A percentile compares a stretch with the other conserved stretches of the same genome.
phyloP scores from a whole-genome alignment of 2,888 invertebrate genomes.

The Azorinus chamasolen region DNA sequence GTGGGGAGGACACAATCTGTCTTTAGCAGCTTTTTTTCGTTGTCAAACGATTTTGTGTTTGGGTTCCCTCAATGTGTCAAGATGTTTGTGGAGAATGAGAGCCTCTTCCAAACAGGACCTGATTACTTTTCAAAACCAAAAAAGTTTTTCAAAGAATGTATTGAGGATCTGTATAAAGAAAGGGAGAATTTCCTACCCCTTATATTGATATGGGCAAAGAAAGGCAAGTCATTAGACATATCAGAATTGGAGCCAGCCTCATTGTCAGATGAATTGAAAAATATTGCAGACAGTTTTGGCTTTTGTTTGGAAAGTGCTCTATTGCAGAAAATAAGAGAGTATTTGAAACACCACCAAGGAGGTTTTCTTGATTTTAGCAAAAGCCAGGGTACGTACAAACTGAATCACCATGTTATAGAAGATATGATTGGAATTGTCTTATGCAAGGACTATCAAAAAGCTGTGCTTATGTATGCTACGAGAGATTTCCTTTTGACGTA shows the following conservation, averaged over 20 bases:
- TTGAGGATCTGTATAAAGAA: slow-evolving; percentile 38
- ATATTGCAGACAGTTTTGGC: slow-evolving; percentile 21
- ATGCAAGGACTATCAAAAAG: slow-evolving; percentile 31
- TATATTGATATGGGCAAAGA: slow-evolving; percentile 41
- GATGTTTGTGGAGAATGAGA: slow-evolving; percentile 38
- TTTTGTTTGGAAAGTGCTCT: slow-evolving; percentile 19
- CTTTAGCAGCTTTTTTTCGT: too few relatives aligned
- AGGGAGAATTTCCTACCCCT: slow-evolving; percentile 41
- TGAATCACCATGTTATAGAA: slow-evolving; percentile 39
- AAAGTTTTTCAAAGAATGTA: slow-evolving; percentile 42
- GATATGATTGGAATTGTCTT: slow-evolving; percentile 52
- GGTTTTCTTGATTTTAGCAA: slow-evolving; percentile 23
- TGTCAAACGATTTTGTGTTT: slow-evolving; percentile 11
- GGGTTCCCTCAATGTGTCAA: slow-evolving; percentile 53
- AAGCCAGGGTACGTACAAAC: slow-evolving; percentile 21
- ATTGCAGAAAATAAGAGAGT: slow-evolving; percentile 16
- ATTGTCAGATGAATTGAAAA: slow-evolving; percentile 5
- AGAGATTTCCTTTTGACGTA: slow-evolving; percentile 38
- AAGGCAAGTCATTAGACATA: neutral
- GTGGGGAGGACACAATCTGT: too few relatives aligned
- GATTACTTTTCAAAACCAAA: slow-evolving; percentile 33
- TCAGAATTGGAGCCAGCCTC: slow-evolving; percentile 4
- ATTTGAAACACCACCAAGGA: slow-evolving; percentile 28
- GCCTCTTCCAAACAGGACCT: slow-evolving; percentile 19
- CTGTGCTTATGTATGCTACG: slow-evolving; percentile 22